These are phyloP conservation scores for Cydia amplana DNA, from an alignment of 1,140 invertebrate genomes.

Conservation along the genomic window DNA sequence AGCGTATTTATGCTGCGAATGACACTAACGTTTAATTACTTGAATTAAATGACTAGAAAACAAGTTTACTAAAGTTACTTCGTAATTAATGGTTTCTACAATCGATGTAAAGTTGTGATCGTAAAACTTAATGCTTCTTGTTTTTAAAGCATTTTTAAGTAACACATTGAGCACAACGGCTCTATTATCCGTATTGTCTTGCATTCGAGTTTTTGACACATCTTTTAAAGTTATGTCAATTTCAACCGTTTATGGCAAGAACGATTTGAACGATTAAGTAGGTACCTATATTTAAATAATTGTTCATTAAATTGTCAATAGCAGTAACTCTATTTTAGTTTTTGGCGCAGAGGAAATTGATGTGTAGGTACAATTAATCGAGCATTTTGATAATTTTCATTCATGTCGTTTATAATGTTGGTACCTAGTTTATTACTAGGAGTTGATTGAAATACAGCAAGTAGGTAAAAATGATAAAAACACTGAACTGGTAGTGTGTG, in stretches of 20 bases:
- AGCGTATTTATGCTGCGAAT: neutral
- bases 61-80: neutral
- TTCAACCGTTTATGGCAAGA: neutral
- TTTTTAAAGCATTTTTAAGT: conserved; percentile 48
- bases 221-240: neutral
- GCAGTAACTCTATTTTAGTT: no score
- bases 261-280: no score
- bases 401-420: no score
- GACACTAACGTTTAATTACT: neutral
- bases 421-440: no score
- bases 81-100: conserved; percentile 4
- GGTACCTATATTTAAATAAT: no score
- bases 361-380: no score
- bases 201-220: conserved; percentile 23
- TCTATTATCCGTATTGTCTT: conserved; percentile 63
- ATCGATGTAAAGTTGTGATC: conserved; percentile 39
- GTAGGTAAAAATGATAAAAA: no score
- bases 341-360: no score
- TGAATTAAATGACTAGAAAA: neutral
- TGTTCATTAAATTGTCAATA: no score
- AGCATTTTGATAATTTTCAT: no score
- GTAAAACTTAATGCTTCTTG: conserved; percentile 42
- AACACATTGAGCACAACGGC: conserved; percentile 38
- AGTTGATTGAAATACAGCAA: no score
- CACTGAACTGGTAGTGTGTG: no score